phyloP scores from a whole-genome alignment of 2,113 vertebrate genomes.

The Trochalopteron elliotii region DNA sequence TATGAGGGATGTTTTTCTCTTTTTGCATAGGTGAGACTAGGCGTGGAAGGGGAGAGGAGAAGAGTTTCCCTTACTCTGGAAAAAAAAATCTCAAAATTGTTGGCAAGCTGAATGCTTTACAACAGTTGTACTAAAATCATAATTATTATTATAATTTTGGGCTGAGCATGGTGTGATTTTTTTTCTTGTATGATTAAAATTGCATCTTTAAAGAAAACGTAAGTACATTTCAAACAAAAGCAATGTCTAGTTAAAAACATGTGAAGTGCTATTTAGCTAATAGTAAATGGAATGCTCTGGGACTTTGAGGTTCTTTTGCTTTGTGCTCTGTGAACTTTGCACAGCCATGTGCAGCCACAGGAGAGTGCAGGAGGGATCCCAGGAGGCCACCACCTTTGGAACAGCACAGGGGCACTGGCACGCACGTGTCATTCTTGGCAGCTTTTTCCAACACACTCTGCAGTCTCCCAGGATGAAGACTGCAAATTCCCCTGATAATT shows the following conservation, averaged over 20 bases:
- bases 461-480: not conserved
- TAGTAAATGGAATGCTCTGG: not conserved
- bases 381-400: not conserved
- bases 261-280: not conserved
- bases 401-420: not conserved
- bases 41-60: not conserved
- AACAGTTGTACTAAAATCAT: not conserved
- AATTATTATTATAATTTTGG: not conserved
- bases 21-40: not conserved
- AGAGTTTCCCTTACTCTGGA: not conserved
- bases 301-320: not conserved
- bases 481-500: not conserved
- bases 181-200: not conserved
- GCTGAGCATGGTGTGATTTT: rapidly evolving
- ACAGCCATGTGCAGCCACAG: rapidly evolving
- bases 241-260: not conserved
- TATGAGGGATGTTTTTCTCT: not conserved
- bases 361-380: not conserved
- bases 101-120: not conserved
- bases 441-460: constrained; percentile 8
- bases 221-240: not conserved
- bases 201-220: not conserved
- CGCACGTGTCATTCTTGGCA: rapidly evolving
- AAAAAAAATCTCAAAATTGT: not conserved
- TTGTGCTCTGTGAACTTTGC: not conserved